phyloP scores from a whole-genome alignment of 2,113 vertebrate species.

The Calidris pygmaea region DNA sequence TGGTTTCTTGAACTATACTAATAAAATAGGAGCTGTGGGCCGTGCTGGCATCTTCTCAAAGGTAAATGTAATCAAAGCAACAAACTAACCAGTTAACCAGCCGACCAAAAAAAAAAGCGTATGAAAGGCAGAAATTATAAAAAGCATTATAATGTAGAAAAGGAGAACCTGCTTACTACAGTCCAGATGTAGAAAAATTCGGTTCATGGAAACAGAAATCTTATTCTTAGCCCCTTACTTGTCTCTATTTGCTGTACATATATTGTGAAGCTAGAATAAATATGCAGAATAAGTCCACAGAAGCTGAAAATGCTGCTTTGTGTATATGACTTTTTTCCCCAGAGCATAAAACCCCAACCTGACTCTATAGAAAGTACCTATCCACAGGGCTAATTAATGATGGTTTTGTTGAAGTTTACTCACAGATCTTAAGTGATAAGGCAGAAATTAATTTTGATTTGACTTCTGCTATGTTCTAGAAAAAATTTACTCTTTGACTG shows the following conservation, averaged over 20 bases:
- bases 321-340: background rate
- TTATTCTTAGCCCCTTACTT: background rate
- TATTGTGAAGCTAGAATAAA: background rate
- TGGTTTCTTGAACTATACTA: conserved; percentile 73
- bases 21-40: conserved; percentile 77
- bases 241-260: background rate
- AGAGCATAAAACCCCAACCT: background rate
- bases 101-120: background rate
- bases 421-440: background rate
- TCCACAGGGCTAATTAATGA: background rate
- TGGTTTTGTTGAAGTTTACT: background rate
- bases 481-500: background rate
- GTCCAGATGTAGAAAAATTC: background rate
- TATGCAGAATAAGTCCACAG: background rate
- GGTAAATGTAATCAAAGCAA: conserved; percentile 27
- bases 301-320: background rate
- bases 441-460: background rate
- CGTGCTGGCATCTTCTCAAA: conserved; percentile 64
- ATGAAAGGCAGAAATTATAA: background rate
- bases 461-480: background rate
- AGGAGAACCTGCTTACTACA: background rate
- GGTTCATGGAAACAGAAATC: background rate
- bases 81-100: background rate
- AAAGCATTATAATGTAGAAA: background rate
- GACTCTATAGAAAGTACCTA: background rate